These are phyloP conservation scores for Camarhynchus parvulus DNA, from an alignment of 2,113 vertebrate genomes.

Conservation along the genomic window DNA sequence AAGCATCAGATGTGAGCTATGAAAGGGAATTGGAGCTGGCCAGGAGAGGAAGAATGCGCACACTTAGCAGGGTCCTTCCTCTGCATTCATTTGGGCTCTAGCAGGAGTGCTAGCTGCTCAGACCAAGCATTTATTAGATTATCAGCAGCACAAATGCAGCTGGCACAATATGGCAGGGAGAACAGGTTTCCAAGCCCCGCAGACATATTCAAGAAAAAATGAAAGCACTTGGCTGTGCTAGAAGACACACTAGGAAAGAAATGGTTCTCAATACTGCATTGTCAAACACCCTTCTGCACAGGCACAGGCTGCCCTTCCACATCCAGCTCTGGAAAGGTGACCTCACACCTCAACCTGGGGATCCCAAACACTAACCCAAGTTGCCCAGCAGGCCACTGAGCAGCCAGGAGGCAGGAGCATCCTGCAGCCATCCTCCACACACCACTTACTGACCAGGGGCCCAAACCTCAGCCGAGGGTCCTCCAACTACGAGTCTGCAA, in stretches of 20 bases:
- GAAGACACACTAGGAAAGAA: not conserved
- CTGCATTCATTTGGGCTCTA: constrained; percentile 60
- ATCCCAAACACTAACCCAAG: not conserved
- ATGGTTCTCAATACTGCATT: not conserved
- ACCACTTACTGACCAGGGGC: not conserved
- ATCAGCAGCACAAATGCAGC: constrained; percentile 8
- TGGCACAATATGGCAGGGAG: constrained; percentile 38
- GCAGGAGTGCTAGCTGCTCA: constrained; percentile 57
- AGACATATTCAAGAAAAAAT: not conserved
- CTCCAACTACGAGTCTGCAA: not conserved
- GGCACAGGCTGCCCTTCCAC: not conserved
- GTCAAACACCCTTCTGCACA: not conserved
- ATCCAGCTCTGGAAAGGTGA: not conserved
- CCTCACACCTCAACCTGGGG: not conserved
- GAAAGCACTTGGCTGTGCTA: not conserved
- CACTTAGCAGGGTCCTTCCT: constrained; percentile 63
- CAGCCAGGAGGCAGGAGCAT: not conserved
- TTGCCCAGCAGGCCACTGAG: accelerated
- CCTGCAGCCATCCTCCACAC: not conserved
- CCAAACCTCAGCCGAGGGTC: not conserved
- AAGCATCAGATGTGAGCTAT: constrained; percentile 65
- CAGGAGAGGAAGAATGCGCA: constrained; percentile 63
- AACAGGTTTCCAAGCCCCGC: not conserved
- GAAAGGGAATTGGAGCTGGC: constrained; percentile 58
- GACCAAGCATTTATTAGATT: constrained; percentile 55